Evolutionary conservation across 53 echinoderm and acorn worm species (phyloP), one percentile per base, ranked within the genome.

Genomic region (Luidia sarsii): DNA sequence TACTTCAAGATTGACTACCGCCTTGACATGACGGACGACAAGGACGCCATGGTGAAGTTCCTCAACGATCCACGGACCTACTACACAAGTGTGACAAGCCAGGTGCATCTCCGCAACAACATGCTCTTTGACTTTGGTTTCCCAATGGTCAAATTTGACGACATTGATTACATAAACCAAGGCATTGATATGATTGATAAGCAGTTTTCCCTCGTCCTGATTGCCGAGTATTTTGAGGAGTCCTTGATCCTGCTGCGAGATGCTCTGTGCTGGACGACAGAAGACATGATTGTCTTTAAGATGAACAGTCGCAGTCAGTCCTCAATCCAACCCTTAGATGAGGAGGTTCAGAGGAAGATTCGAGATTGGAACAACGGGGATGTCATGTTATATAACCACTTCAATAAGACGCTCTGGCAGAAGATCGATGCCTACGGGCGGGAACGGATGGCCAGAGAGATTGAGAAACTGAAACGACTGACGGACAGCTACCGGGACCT

Each of bases 211-310:
- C 71, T 99, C 21, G 60, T 99, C 23, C 81, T 99, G 79, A 94
- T 99, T 9, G 99, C 94, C n/a, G 99, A 99, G 48, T 94, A 99
- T 29, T 99, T 99, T 94, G 94, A 99, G 37, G 97, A 96, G 43
- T 87, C 87, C 0, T 39, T 88, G n/a, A 81, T 93, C 48, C 79
- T 95, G 29, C 83, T 95, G 35, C 86, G 86, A 51, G 94, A 99
- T 27, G 73, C 91, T 29, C 82, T 99, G 0, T 99, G 99, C 65
- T 99, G 94, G 91, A 53, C 56, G 32, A 84, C 89, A 33, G 94
- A 91, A 15, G 94, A 99, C 37, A 77, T 99, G 33, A 71, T 89
- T 1, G 94, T 93, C 15, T 99, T 99, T 49, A 89, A 86, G 61
- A 80, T 89, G 69, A 99, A 99, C 59, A 55, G 94, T 0, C 80